Evolutionary conservation across 92 coral and sea anemone genomes (phyloP).

Genomic region (Epizoanthus illoricatus): DNA sequence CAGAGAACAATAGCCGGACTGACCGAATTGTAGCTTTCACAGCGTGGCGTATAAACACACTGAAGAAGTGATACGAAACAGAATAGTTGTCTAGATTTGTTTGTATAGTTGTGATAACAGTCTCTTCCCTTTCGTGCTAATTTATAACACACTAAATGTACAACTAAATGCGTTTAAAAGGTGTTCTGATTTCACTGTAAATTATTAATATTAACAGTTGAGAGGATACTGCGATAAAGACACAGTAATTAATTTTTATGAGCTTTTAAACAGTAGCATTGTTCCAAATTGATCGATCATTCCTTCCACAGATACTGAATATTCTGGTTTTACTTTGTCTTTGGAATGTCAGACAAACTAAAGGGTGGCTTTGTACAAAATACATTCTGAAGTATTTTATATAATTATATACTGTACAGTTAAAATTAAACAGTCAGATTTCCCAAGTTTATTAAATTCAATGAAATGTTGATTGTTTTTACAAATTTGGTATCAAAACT

Average conservation of each 20-base stretch:
- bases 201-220: slow-evolving; percentile 23
- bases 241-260: slow-evolving; percentile 16
- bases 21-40: background rate
- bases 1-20: slow-evolving; percentile 17
- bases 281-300: background rate
- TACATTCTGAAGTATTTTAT: too few species aligned
- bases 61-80: background rate
- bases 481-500: too few species aligned
- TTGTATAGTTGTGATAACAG: background rate
- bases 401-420: too few species aligned
- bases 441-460: too few species aligned
- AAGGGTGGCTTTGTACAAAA: too few species aligned
- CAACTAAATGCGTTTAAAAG: background rate
- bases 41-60: slow-evolving; percentile 15
- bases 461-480: too few species aligned
- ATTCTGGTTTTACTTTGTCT: too few species aligned
- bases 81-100: background rate
- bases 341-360: too few species aligned
- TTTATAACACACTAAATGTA: background rate
- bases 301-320: too few species aligned
- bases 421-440: too few species aligned
- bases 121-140: background rate
- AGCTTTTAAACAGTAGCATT: slow-evolving; percentile 7
- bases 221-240: background rate
- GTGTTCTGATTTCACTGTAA: slow-evolving; percentile 4